phyloP scores from a whole-genome alignment of 2,888 invertebrate genomes.

The Anodontia alba region DNA sequence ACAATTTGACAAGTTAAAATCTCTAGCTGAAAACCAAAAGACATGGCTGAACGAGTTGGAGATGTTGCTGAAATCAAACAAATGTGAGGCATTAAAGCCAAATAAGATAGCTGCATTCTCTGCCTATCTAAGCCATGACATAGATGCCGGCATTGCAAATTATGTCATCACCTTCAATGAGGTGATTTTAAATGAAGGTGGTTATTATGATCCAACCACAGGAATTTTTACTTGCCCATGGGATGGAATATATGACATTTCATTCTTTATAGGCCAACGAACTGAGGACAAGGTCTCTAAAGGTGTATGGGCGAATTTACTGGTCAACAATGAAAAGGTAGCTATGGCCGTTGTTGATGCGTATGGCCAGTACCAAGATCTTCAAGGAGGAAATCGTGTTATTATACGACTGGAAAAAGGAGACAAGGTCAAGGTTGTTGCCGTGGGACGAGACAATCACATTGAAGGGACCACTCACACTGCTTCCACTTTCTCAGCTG shows the following conservation, averaged over 20 bases:
- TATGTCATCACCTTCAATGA: not conserved
- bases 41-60: slow-evolving; percentile 13
- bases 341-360: slow-evolving; percentile 11
- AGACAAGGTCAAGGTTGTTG: slow-evolving; percentile 12
- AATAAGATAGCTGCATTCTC: not conserved
- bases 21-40: not conserved
- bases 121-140: not conserved
- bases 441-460: not conserved
- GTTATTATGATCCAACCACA: not conserved
- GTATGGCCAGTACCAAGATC: not conserved
- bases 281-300: not conserved
- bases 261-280: not conserved
- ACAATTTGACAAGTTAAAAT: not conserved
- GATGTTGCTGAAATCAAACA: not conserved
- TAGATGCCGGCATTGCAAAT: not conserved
- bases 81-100: not conserved
- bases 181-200: slow-evolving; percentile 19
- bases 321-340: not conserved
- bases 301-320: slow-evolving; percentile 8
- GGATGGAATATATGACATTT: slow-evolving; percentile 17
- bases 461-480: not conserved
- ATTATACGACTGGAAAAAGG: not conserved
- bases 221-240: slow-evolving; percentile 10
- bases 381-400: slow-evolving; percentile 22
- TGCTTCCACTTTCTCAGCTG: not conserved